Evolutionary conservation across 2,888 invertebrate genomes (phyloP).

Genomic region (Dryococelus australis): DNA sequence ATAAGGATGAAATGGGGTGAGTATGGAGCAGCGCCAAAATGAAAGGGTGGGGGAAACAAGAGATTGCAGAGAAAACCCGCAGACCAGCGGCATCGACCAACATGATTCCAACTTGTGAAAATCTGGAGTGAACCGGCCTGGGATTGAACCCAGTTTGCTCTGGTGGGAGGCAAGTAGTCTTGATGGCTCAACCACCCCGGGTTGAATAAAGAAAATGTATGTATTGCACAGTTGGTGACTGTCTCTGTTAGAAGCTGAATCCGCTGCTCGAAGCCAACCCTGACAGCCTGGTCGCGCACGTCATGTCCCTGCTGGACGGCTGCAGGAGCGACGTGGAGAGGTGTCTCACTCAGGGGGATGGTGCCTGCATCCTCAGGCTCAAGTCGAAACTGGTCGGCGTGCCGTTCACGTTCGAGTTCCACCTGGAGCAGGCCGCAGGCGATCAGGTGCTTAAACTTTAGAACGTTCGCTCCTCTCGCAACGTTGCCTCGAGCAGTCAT

Average conservation of each 20-base stretch:
- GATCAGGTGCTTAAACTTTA: slow-evolving; percentile 40
- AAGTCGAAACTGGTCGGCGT: slow-evolving; percentile 45
- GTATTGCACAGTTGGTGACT: neutral
- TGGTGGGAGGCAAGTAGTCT: no score
- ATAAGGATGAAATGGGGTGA: no score
- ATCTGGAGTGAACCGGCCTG: no score
- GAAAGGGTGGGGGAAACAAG: no score
- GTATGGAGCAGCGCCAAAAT: no score
- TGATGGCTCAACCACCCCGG: no score
- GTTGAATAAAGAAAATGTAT: no score
- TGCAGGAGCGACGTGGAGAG: slow-evolving; percentile 42
- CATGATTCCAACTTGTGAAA: no score
- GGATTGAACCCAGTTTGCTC: no score
- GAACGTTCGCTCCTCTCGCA: neutral
- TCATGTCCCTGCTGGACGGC: slow-evolving; percentile 43
- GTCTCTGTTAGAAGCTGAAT: slow-evolving; percentile 51
- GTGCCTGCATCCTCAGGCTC: slow-evolving; percentile 44
- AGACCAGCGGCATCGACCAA: no score
- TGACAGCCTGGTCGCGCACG: slow-evolving; percentile 46
- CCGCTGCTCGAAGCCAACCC: slow-evolving; percentile 52
- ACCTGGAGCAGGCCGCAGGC: slow-evolving; percentile 43
- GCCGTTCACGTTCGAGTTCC: slow-evolving; percentile 50
- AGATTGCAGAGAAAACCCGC: no score
- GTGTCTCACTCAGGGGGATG: slow-evolving; percentile 41
- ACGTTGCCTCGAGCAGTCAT: neutral